Evolutionary conservation across 2,113 vertebrate species (phyloP).

Genomic region (Perca flavescens): DNA sequence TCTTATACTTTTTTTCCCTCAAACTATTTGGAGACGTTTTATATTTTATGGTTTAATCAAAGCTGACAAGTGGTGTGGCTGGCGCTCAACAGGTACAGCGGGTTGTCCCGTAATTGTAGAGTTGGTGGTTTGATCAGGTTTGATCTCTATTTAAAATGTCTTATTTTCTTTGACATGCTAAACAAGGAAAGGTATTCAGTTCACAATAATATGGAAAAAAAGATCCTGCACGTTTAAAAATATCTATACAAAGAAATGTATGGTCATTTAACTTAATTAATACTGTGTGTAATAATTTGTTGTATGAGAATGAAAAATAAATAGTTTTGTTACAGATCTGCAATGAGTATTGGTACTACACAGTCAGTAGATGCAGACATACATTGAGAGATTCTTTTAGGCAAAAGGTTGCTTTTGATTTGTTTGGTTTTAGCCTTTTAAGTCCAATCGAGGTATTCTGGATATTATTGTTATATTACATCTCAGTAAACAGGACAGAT

Average conservation of each 20-base stretch:
- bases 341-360: background rate
- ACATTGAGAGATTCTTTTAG: background rate
- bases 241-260: no score
- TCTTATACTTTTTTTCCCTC: background rate
- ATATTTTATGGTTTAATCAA: background rate
- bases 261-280: no score
- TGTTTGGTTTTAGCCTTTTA: no score
- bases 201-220: background rate
- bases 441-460: background rate
- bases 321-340: no score
- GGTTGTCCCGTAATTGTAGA: background rate
- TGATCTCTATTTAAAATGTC: background rate
- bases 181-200: background rate
- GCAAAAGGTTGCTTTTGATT: background rate
- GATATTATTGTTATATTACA: constrained; percentile 14
- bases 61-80: background rate
- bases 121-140: background rate
- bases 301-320: no score
- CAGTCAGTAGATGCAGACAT: background rate
- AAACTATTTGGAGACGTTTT: background rate
- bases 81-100: background rate
- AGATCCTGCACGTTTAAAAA: background rate
- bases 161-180: background rate
- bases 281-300: no score
- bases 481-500: constrained; percentile 55